These are phyloP conservation scores for Sylvia borin DNA, from an alignment of 2,797 vertebrate genomes.

Conservation along the genomic window DNA sequence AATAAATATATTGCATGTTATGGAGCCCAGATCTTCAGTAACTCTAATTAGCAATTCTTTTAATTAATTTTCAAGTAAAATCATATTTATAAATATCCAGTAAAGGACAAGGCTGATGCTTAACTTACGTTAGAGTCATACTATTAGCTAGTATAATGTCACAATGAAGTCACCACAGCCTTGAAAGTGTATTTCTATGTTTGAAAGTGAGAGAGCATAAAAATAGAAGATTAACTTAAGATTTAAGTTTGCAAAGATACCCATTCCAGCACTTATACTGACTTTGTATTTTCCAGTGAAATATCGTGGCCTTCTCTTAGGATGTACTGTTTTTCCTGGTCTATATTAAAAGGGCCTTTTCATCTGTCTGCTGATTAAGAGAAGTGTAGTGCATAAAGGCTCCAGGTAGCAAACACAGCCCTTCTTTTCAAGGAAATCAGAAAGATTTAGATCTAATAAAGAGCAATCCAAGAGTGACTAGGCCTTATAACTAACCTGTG, in stretches of 20 bases:
- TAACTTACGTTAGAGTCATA: background rate
- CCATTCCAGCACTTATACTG: background rate
- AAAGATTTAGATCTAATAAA: background rate
- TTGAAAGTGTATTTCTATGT: background rate
- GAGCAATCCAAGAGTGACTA: background rate
- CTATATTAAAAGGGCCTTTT: background rate
- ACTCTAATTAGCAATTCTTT: background rate
- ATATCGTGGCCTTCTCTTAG: background rate
- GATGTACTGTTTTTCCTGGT: background rate
- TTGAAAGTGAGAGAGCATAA: background rate
- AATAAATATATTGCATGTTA: background rate
- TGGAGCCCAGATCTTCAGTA: background rate
- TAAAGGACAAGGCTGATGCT: background rate
- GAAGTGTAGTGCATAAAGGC: background rate
- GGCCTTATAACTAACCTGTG: background rate
- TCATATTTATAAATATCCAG: background rate
- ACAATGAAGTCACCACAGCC: background rate
- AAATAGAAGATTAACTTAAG: background rate
- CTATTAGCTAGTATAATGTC: background rate
- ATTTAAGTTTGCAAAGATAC: background rate
- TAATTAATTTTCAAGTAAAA: conserved; percentile 29
- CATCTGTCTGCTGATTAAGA: background rate
- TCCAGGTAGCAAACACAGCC: background rate
- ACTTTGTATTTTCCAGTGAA: background rate
- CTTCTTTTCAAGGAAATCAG: background rate